Conservation (phyloP, 2,113 vertebrate species). For the Bufo bufo region DNA sequence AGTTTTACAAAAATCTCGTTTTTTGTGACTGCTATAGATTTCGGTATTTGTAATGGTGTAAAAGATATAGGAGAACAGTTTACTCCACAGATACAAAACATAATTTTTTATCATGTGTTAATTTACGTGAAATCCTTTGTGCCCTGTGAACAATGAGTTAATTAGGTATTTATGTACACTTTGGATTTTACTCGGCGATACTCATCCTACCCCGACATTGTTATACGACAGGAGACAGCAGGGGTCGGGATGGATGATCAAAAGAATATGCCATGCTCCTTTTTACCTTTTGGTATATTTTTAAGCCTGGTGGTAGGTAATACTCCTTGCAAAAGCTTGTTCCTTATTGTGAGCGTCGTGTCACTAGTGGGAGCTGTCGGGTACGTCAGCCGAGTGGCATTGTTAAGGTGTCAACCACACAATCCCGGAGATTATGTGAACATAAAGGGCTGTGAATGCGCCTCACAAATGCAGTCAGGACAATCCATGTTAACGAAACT, state of each 20-base stretch:
- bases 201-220: constrained; percentile 59
- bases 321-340: constrained; percentile 69
- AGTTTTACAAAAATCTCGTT: too few species aligned
- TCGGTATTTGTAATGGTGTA: too few species aligned
- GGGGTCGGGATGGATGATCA: constrained; percentile 59
- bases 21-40: too few species aligned
- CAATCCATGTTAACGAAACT: constrained; percentile 73
- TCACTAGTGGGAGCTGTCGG: constrained; percentile 75
- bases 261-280: constrained; percentile 57
- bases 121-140: constrained; percentile 65
- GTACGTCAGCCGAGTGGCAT: constrained; percentile 73
- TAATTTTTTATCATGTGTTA: constrained; percentile 45
- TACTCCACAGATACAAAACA: too few species aligned
- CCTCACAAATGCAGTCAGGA: constrained; percentile 72
- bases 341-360: constrained; percentile 67
- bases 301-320: constrained; percentile 65
- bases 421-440: constrained; percentile 75
- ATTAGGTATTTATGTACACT: constrained; percentile 67
- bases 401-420: constrained; percentile 74
- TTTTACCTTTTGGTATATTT: constrained; percentile 62
- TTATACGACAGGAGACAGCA: constrained; percentile 62
- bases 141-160: constrained; percentile 61
- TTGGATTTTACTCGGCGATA: constrained; percentile 62
- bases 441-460: constrained; percentile 75
- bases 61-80: too few species aligned